These are phyloP conservation scores for Tamandua tetradactyla DNA, from an alignment of 2,797 vertebrate genomes.

Conservation along the genomic window DNA sequence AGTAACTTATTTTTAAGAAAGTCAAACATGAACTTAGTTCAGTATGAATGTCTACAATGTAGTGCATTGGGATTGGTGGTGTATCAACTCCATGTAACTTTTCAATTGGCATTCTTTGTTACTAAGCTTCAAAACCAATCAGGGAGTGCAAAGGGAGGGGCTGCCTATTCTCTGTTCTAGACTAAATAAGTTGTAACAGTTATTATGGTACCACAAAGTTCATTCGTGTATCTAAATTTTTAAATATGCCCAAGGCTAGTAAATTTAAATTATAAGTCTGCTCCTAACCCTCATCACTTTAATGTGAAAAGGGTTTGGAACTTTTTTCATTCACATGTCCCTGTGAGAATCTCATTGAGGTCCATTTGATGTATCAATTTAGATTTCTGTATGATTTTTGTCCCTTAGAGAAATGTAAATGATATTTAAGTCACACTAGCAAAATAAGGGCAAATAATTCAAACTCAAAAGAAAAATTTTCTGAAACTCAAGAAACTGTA, in stretches of 20 bases:
- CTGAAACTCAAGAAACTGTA: background rate
- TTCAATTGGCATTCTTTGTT: background rate
- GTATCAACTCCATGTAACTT: background rate
- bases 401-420: background rate
- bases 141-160: fast-evolving
- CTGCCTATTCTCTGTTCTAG: background rate
- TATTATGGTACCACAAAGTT: background rate
- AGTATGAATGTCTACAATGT: background rate
- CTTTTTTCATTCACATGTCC: background rate
- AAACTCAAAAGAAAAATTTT: background rate
- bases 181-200: background rate
- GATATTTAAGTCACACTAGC: background rate
- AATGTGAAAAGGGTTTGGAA: background rate
- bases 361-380: background rate
- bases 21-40: background rate
- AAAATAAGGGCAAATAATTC: background rate
- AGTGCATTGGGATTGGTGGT: background rate
- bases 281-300: fast-evolving
- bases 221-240: background rate
- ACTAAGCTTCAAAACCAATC: background rate
- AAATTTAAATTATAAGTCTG: background rate
- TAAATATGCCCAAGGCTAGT: background rate
- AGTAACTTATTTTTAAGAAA: background rate
- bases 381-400: conserved; percentile 9
- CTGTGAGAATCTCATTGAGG: background rate